Conservation (phyloP, 2,888 invertebrate genomes). For the Julus scanicus region DNA sequence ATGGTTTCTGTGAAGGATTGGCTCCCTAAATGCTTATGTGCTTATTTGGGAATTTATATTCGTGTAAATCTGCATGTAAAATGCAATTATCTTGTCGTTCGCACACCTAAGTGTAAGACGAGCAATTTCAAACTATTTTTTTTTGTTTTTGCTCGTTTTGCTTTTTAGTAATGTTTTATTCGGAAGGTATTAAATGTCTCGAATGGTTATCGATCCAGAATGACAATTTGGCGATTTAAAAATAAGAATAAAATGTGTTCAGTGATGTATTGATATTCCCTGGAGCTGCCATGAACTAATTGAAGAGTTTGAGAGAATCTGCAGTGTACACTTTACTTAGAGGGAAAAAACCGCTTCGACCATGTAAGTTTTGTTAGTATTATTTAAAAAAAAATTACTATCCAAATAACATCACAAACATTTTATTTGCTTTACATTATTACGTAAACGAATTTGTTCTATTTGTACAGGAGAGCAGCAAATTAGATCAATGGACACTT, state of each 20-base stretch:
- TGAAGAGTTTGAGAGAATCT: neutral
- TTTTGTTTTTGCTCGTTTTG: neutral
- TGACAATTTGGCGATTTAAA: neutral
- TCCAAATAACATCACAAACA: no score
- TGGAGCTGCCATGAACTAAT: neutral
- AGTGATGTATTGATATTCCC: neutral
- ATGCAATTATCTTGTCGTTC: constrained; percentile 30
- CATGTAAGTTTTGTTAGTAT: neutral
- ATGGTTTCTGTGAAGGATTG: constrained; percentile 1
- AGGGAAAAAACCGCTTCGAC: neutral
- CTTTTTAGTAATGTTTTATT: constrained; percentile 13
- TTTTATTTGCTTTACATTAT: no score
- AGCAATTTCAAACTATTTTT: neutral
- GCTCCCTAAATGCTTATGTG: neutral
- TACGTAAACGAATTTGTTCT: no score
- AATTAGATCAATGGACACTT: no score
- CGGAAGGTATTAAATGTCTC: constrained; percentile 25
- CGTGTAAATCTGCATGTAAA: constrained; percentile 41
- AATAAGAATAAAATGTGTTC: neutral
- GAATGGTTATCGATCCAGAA: constrained; percentile 22
- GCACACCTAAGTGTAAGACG: neutral
- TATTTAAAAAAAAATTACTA: no score
- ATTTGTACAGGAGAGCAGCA: no score
- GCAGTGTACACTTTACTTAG: neutral
- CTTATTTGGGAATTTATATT: neutral